Evolutionary conservation across 2,113 vertebrate genomes (phyloP), one percentile per base, ranked within the genome.

Genomic region (Xenus cinereus): DNA sequence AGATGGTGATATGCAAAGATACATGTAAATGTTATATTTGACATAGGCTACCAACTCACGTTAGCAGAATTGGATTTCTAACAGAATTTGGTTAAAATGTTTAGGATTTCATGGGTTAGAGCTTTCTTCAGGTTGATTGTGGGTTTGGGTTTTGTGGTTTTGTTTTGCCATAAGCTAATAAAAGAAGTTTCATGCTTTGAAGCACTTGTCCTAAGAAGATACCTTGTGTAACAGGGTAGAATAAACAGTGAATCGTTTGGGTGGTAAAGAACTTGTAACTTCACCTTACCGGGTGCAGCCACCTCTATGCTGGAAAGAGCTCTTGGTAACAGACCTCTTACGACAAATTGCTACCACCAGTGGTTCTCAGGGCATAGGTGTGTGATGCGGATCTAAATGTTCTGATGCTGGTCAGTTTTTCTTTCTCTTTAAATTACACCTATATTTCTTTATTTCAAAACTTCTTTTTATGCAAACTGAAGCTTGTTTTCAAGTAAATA

Each of bases 301-400:
- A 35, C 2, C 10, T 45, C 41, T 84, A 1, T 32, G 80, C 28
- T 41, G 18, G 37, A 57, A 81, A 85, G 7, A 62, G 5, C 7
- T 73, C 59, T 39, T 23, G 3, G 16, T 39, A 56, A 69, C 3
- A 48, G 5, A 33, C 2, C 1, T 53, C 21, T 60, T 3, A 2
- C 37, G 30, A 13, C 21, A 81, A 21, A 18, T 48, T 41, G 13
- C 5, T 69, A 37, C 8, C 12, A 12, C 10, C 3, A 9, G 3
- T 45, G 37, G 5, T 12, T 45, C 14, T 39, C 16, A 24, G 35
- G 6, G 1, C 7, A 0, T 6, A 39, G 7, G 9, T 2, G 0
- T 51, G 39, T 46, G 22, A 56, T 20, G 23, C 33, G 12, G 5
- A 23, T 35, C 24, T 53, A 37, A 86, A 50, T 37, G 8, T 54